Evolutionary conservation across 2,113 vertebrate genomes (phyloP).

Genomic region (Calyptommatus sinebrachiatus): DNA sequence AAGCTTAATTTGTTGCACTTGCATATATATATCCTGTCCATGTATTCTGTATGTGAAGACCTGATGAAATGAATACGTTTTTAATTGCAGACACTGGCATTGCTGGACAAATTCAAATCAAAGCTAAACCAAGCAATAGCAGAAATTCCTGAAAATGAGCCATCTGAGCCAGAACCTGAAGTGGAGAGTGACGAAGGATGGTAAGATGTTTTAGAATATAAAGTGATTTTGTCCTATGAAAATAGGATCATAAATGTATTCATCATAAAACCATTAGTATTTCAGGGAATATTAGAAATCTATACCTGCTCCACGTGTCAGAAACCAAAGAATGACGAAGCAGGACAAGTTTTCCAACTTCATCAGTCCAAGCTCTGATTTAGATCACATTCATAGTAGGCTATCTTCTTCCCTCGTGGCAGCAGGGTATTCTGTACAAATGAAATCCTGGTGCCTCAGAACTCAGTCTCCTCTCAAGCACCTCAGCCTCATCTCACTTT

Average conservation of each 20-base stretch:
- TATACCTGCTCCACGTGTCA: too few species aligned
- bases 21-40: too few species aligned
- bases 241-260: background rate
- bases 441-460: too few species aligned
- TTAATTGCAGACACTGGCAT: constrained; percentile 83
- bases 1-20: background rate
- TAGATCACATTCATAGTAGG: too few species aligned
- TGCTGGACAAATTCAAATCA: constrained; percentile 88
- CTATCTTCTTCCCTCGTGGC: too few species aligned
- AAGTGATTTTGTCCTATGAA: constrained; percentile 12
- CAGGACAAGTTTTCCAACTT: too few species aligned
- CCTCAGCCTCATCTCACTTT: too few species aligned
- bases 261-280: background rate
- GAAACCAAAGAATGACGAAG: too few species aligned
- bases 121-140: constrained; percentile 91
- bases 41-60: background rate
- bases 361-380: too few species aligned
- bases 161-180: constrained; percentile 82
- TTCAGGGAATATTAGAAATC: background rate
- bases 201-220: constrained; percentile 69
- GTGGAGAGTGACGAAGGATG: constrained; percentile 90
- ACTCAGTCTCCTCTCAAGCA: too few species aligned
- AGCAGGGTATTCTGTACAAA: too few species aligned
- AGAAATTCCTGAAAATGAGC: constrained; percentile 80
- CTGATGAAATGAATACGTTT: background rate